Conservation (phyloP, 2,797 vertebrate species). For the Rhinogobio ventralis region DNA sequence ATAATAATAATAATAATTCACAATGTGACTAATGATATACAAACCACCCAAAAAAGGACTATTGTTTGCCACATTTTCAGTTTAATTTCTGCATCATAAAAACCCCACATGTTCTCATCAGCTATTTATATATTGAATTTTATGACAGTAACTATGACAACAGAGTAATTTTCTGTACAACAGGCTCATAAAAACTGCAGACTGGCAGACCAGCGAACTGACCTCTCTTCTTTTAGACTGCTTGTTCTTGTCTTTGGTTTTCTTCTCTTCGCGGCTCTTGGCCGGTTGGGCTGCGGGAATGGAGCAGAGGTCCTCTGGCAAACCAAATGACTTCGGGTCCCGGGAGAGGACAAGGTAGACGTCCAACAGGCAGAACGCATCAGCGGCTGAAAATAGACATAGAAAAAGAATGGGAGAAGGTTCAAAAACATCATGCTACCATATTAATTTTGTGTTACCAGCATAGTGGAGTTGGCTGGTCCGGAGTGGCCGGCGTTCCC, state of each 20-base stretch:
- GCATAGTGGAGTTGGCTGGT: slow-evolving; percentile 87
- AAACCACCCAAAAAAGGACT: neutral
- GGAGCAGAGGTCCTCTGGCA: slow-evolving; percentile 72
- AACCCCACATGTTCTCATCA: slow-evolving; percentile 3
- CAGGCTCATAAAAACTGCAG: slow-evolving; percentile 23
- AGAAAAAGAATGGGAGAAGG: neutral
- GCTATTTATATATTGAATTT: slow-evolving; percentile 38
- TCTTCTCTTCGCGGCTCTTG: slow-evolving; percentile 61
- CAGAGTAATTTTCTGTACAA: slow-evolving; percentile 14
- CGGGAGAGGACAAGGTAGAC: slow-evolving; percentile 77
- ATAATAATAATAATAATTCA: too few species aligned
- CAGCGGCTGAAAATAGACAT: slow-evolving; percentile 73
- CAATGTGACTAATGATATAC: neutral
- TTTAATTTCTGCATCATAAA: neutral
- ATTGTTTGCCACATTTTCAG: neutral
- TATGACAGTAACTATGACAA: slow-evolving; percentile 37
- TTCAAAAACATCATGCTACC: neutral
- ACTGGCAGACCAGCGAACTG: slow-evolving; percentile 28
- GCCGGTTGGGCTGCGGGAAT: slow-evolving; percentile 48
- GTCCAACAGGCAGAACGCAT: slow-evolving; percentile 89
- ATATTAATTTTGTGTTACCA: slow-evolving; percentile 71
- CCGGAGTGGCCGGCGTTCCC: slow-evolving; percentile 86
- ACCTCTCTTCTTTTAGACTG: slow-evolving; percentile 62
- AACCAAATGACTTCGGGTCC: slow-evolving; percentile 74
- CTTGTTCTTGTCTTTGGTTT: slow-evolving; percentile 63